Conservation (phyloP, 2,113 vertebrate species). For the Anser brachyrhynchus region DNA sequence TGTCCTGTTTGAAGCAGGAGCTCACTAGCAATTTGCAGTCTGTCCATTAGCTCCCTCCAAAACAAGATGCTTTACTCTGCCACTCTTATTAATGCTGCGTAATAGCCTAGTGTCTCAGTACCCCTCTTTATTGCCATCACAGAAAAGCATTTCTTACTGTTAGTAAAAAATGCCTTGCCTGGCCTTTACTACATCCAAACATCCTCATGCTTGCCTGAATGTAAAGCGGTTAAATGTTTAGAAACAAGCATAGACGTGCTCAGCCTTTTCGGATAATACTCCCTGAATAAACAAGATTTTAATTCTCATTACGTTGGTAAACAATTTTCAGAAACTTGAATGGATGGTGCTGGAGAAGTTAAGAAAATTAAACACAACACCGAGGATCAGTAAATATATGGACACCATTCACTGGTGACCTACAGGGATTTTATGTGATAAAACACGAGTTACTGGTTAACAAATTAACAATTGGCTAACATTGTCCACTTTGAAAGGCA, state of each 20-base stretch:
- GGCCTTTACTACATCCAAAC: neutral
- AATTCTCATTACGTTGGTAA: accelerated
- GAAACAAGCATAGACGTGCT: neutral
- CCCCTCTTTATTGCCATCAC: neutral
- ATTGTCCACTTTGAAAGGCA: neutral
- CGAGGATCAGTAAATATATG: neutral
- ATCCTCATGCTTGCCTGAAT: neutral
- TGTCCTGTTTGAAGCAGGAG: neutral
- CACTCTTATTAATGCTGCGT: neutral
- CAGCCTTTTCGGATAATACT: neutral
- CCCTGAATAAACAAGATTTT: neutral
- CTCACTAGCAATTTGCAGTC: neutral
- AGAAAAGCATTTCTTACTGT: neutral
- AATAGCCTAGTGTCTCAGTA: neutral
- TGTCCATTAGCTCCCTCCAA: neutral
- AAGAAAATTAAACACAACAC: neutral
- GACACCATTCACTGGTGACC: neutral
- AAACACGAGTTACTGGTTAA: neutral
- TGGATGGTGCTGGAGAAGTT: neutral
- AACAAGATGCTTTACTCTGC: neutral
- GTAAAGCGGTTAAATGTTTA: neutral
- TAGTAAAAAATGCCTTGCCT: neutral
- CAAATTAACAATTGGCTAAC: neutral
- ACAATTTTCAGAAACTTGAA: neutral
- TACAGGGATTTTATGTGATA: neutral